Conservation (phyloP, 2,113 vertebrate species). For the Mobula hypostoma region DNA sequence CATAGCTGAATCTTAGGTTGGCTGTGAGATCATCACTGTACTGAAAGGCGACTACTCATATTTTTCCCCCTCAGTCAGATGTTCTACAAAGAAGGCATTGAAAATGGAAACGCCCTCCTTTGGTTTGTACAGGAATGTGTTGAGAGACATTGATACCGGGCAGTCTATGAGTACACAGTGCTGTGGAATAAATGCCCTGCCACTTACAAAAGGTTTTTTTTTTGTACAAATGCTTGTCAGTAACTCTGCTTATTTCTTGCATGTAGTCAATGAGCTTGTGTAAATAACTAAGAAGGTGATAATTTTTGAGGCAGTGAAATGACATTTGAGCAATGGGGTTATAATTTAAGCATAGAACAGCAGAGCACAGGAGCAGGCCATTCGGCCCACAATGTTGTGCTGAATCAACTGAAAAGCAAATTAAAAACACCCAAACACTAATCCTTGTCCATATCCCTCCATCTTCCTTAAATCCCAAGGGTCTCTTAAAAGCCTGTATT, state of each 20-base stretch:
- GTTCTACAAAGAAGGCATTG: not conserved
- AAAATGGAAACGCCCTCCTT: not conserved
- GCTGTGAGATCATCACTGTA: not conserved
- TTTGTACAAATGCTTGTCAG: not conserved
- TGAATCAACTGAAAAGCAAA: too few relatives aligned
- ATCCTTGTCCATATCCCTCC: too few relatives aligned
- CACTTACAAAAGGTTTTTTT: not conserved
- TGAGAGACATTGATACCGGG: not conserved
- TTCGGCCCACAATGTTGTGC: too few relatives aligned
- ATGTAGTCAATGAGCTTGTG: not conserved
- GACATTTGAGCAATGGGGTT: not conserved
- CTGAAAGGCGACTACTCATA: conserved; percentile 1
- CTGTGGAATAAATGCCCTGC: not conserved
- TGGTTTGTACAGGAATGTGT: not conserved
- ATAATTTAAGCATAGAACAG: too few relatives aligned
- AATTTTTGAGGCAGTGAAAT: conserved; percentile 7
- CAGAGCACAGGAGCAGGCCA: too few relatives aligned
- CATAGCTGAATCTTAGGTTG: conserved; percentile 5
- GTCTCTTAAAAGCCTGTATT: too few relatives aligned
- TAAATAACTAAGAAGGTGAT: not conserved
- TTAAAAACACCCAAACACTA: too few relatives aligned
- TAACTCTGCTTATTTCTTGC: not conserved
- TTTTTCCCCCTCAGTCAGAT: not conserved
- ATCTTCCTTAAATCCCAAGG: too few relatives aligned
- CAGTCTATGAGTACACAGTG: not conserved